Base-by-base conservation (phyloP, 2,888 invertebrate genomes). In the Polyploca ridens region DNA sequence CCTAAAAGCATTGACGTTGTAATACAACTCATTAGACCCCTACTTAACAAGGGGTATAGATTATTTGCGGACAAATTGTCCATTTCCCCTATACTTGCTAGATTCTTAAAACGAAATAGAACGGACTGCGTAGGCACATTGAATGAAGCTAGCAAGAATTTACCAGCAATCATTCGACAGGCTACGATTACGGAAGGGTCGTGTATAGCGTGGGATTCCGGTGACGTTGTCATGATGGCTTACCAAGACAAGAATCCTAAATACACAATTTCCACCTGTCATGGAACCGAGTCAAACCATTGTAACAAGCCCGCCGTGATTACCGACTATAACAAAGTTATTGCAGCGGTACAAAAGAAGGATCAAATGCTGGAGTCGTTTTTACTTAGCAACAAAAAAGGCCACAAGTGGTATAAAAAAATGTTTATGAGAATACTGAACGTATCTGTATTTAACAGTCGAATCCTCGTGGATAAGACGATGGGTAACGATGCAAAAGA, bases 111-210 rank as follows among this genome's bases (percentile, higher is more conserved):
- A 62, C 60, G 58, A n/a, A 65, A 67, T 16, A 62, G 60, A 49
- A 71, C 71, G 5, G 74, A 74, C 44, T 66, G 67, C n/a, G 66
- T 74, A 5, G 74, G 69, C 46, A 67, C 67, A 13, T 58, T 74
- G 13, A 44, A 65, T 0, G 5, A 60, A 8, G 27, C 60, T 10
- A 66, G 67, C 41, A 16, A 13, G 11, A 33, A 69, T 27, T 62
- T 70, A 13, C 70, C 69, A 16, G 61, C 41, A 2, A 14, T 67
- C 16, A 27, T 74, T 0, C 62, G 49, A n/a, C 57, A 65, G 35
- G 35, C 35, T 64, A 63, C 63, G 16, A 64, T 73, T 14, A 44
- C 62, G 10, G 46, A 65, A 46, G 74, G 70, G 0, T 19, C 68
- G 54, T 58, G 66, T n/a, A 33, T 69, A 16, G 72, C 71, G 0